phyloP scores from a whole-genome alignment of 2,888 invertebrate genomes.

The Exocentrus adspersus region DNA sequence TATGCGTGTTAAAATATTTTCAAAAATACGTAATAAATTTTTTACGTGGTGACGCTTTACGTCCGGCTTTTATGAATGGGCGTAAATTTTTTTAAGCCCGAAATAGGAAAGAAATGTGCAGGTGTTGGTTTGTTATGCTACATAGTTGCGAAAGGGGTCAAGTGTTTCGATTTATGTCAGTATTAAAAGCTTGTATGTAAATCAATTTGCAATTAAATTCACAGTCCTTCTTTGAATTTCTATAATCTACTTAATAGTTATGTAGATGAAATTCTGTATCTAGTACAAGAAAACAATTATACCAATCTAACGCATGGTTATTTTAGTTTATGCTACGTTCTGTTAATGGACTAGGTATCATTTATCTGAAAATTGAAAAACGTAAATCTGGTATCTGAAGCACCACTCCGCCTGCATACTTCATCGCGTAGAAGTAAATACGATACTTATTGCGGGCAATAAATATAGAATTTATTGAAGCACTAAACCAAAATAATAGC shows the following conservation, averaged over 20 bases:
- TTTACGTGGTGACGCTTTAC: background rate
- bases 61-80: background rate
- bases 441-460: conserved; percentile 9
- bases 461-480: conserved; percentile 27
- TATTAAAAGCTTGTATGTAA: too few relatives aligned
- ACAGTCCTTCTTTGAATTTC: too few relatives aligned
- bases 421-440: conserved; percentile 3
- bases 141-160: too few relatives aligned
- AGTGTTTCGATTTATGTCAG: too few relatives aligned
- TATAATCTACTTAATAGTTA: too few relatives aligned
- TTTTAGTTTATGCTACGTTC: background rate
- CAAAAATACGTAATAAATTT: conserved; percentile 12
- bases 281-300: too few relatives aligned
- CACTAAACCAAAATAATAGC: conserved; percentile 27
- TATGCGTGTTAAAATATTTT: conserved; percentile 12
- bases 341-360: conserved; percentile 6
- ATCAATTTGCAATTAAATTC: too few relatives aligned
- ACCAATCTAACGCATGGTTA: too few relatives aligned
- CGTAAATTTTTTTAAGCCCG: background rate
- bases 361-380: background rate
- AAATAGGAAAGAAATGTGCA: too few relatives aligned
- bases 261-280: too few relatives aligned
- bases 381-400: background rate
- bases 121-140: too few relatives aligned
- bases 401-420: background rate